These are phyloP conservation scores for Oryzias curvinotus DNA, from an alignment of 2,113 vertebrate species.

Conservation along the genomic window DNA sequence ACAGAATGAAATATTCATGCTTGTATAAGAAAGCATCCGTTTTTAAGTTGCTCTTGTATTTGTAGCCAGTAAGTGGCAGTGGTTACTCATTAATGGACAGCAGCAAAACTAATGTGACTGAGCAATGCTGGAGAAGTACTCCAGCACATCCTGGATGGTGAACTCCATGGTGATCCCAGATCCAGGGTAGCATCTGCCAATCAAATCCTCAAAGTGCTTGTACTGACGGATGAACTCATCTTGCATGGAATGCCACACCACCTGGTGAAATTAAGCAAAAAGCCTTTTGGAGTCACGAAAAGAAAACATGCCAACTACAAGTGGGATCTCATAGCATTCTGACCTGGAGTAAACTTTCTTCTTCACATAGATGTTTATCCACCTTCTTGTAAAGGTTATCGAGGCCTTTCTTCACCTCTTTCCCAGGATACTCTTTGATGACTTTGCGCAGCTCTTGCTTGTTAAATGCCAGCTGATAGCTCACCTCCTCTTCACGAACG, in stretches of 20 bases:
- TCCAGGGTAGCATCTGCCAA: conserved; percentile 96
- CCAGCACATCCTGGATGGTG: conserved; percentile 96
- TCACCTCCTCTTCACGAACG: conserved; percentile 95
- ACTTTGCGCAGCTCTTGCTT: conserved; percentile 98
- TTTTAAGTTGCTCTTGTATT: conserved; percentile 25
- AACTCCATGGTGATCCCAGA: conserved; percentile 99
- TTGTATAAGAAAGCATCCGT: conserved; percentile 10
- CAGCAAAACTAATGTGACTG: conserved; percentile 87
- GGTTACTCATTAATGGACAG: conserved; percentile 19
- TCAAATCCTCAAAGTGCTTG: conserved; percentile 98
- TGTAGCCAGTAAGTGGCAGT: conserved; percentile 33
- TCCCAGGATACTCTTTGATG: conserved; percentile 97
- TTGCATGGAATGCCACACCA: conserved; percentile 99
- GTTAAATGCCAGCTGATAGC: conserved; percentile 98
- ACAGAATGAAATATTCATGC: conserved; percentile 29
- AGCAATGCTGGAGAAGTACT: conserved; percentile 98
- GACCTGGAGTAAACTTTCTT: conserved; percentile 97
- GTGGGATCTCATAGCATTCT: conserved; percentile 2
- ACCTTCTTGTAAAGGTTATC: conserved; percentile 99
- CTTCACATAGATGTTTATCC: conserved; percentile 97
- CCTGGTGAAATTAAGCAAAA: conserved; percentile 74
- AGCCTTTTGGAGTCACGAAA: not conserved
- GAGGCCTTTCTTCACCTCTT: conserved; percentile 97
- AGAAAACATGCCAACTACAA: not conserved
- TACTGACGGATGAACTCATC: conserved; percentile 98